Evolutionary conservation across 2,888 invertebrate species (phyloP), one percentile per base, ranked within the genome.

Genomic region (Sympetrum striolatum): DNA sequence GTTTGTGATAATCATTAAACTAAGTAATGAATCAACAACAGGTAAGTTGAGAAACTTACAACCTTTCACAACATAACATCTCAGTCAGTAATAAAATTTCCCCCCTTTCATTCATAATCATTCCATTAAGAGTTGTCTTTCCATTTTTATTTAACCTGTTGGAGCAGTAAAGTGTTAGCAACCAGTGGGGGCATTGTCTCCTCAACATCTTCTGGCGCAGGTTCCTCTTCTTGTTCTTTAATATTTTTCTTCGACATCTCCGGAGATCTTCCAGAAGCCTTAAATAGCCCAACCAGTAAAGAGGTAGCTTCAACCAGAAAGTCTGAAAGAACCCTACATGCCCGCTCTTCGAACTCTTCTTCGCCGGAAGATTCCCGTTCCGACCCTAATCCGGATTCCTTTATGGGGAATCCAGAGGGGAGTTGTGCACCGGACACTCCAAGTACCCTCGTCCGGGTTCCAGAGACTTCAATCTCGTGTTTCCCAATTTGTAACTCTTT

Each of bases 301-400:
- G 86, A 22, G 15, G 86, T 86, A 18, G 86, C 86, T n/a, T 86
- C 86, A 0, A 86, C 86, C n/a, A 86, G 60, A 37, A 86, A 86
- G 60, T 86, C 60, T 14, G 86, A 86, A 8, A 86, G 37, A 1
- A 64, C 86, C 0, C 60, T 60, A n/a, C 86, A 86, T 14, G 86
- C 86, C 37, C 39, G 35, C 37, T 86, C 86, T 37, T 86, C 86
- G 35, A 86, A 86, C 86, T 86, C 86, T n/a, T 60, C 86, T 12
- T 37, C 86, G 0, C 86, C 86, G 0, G 60, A 60, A 14, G 60
- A 18, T 22, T 39, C 86, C 0, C 48, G 37, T 2, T 60, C 60
- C 6, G 60, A 86, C 0, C 60, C 22, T 1, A 18, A 22, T 0
- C 37, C 86, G n/a, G 1, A n/a, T 1, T 58, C 37, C 22, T 60